A percentile compares a stretch with the other conserved stretches of the same genome.
phyloP scores from a whole-genome alignment of 2,888 invertebrate genomes.

The Ptychoptera contaminata region DNA sequence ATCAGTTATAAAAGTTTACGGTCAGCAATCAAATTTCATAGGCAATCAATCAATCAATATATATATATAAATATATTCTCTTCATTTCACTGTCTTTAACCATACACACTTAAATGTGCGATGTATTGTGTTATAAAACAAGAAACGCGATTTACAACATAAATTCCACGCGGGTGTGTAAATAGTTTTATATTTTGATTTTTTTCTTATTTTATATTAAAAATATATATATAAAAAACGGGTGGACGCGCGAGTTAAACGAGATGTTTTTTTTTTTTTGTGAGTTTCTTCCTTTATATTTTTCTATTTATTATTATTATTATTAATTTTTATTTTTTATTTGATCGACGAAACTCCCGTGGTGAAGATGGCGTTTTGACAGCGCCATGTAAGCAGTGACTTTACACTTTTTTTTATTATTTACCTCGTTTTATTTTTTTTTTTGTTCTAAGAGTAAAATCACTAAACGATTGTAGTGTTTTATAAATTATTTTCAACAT shows the following conservation, averaged over 20 bases:
- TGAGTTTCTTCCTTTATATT: background rate
- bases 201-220: background rate
- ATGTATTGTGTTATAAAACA: no score
- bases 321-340: constrained; percentile 1
- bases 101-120: no score
- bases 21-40: background rate
- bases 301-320: no score
- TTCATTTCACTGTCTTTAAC: background rate
- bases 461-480: constrained; percentile 9
- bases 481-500: constrained; percentile 2
- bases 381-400: constrained; percentile 14
- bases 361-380: constrained; percentile 12
- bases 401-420: constrained; percentile 11
- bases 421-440: no score
- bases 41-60: constrained; percentile 5
- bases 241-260: no score
- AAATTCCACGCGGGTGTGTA: background rate
- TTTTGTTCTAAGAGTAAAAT: constrained; percentile 6
- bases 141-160: no score
- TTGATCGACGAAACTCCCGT: constrained; percentile 3
- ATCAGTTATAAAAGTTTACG: no score
- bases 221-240: no score
- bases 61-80: background rate
- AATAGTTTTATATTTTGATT: background rate
- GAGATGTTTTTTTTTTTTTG: background rate